Percentiles rank a stretch among this genome's conserved stretches.
Evolutionary conservation across 2,797 vertebrate species (phyloP).

Genomic region (Clarias platycephalus): DNA sequence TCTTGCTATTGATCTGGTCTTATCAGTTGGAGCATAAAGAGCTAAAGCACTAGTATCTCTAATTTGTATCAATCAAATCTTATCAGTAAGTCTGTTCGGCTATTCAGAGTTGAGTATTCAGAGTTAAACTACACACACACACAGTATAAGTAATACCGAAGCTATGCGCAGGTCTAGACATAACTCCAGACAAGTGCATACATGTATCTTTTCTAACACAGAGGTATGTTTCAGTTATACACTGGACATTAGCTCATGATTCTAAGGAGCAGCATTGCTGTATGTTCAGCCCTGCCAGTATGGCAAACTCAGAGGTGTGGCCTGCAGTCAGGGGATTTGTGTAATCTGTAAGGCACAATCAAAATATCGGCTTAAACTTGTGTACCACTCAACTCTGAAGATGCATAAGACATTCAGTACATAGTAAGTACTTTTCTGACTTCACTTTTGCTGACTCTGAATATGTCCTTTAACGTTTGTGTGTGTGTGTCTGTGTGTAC

Average conservation of each 20-base stretch:
- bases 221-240: not conserved
- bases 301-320: not conserved
- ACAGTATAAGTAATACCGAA: not conserved
- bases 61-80: conserved; percentile 9
- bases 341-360: not conserved
- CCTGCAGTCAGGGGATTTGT: not conserved
- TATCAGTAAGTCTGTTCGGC: not conserved
- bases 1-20: conserved; percentile 27
- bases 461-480: not conserved
- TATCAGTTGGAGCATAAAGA: conserved; percentile 9
- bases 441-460: not conserved
- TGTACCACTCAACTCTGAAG: not conserved
- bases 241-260: not conserved
- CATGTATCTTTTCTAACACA: not conserved
- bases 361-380: not conserved
- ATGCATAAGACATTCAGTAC: not conserved
- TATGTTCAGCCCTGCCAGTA: not conserved
- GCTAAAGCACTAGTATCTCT: conserved; percentile 6
- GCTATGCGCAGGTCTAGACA: not conserved
- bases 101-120: not conserved
- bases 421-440: not conserved
- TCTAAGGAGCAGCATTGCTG: not conserved
- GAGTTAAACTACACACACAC: not conserved
- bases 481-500: not conserved
- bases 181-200: not conserved